Base-by-base conservation (phyloP, 30 jellyfish, hydroid and myxozoan genomes). In the Hydractinia echinata region DNA sequence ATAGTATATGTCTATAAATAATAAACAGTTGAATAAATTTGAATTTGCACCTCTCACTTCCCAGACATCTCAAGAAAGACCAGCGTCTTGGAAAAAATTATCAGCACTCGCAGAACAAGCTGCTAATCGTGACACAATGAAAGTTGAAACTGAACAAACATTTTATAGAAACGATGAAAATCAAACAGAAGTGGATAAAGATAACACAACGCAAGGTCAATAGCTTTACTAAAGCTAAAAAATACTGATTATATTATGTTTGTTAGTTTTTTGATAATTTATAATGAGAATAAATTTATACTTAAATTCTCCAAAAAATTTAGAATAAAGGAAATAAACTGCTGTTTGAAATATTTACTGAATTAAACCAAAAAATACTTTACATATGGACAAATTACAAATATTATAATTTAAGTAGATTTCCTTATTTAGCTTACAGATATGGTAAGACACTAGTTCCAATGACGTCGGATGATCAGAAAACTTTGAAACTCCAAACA, bases 391-490 rank as follows among this genome's bases (percentile, higher is more conserved):
- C 18, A 68, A 68, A n/a, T 11, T 14, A 68, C 18, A 14, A 15
- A 14, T 68, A 68, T 11, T 0, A 68, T 11, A 68, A 68, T 14
- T 68, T 51, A 2, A 30, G 44, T 30, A 0, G 51, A 15, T 51
- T 51, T 81, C 76, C 0, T 51, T 16, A 81, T 77, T 15, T 66
- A 80, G 98, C 98, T 5, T 92, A 92, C 86, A 83, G 88, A 49
- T 92, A 92, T 69, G 98, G 98, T 14, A 92, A 92, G 82, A 82
- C 96, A 44, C 87, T 92, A 14, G 96, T 92, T 14, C 98, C 98
- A 8, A 87, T 81, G 89, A 82, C 95, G 51, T 73, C 84, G 21
- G 86, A 87, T 15, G 96, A 92, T 60, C 92, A 86, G 67, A 79
- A 87, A 76, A 66, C 92, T 15, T 30, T 87, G 82, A 92, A 92